Evolutionary conservation across 2,888 invertebrate species (phyloP).

Genomic region (Sacculina carcini): DNA sequence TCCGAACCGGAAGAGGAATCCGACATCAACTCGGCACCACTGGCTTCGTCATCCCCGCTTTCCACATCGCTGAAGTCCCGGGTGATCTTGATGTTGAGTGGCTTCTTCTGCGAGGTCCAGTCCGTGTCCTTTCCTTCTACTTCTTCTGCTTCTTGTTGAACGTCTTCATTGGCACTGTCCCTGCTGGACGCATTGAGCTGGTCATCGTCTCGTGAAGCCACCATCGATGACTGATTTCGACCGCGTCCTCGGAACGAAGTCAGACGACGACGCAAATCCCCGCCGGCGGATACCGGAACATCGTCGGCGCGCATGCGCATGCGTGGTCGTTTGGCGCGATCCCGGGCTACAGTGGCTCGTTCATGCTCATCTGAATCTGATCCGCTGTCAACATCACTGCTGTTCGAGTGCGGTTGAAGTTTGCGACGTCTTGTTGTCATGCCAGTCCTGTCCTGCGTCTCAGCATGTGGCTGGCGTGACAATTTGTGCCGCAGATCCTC

Average conservation of each 20-base stretch:
- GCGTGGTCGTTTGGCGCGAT: conserved; percentile 36
- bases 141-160: background rate
- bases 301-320: conserved; percentile 78
- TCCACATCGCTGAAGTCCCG: background rate
- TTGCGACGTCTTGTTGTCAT: background rate
- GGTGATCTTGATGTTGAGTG: background rate
- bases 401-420: background rate
- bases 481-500: background rate
- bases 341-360: too few species aligned
- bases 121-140: background rate
- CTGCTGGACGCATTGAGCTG: background rate
- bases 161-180: background rate
- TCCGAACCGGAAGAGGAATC: background rate
- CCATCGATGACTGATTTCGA: background rate
- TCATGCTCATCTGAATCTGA: conserved; percentile 12
- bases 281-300: conserved; percentile 6
- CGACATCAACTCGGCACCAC: background rate
- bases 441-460: background rate
- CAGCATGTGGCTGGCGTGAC: background rate
- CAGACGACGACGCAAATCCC: background rate
- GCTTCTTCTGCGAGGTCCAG: background rate
- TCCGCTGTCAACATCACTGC: conserved; percentile 4
- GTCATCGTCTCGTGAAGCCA: background rate
- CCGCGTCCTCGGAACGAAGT: background rate
- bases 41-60: background rate